A percentile compares a stretch with the other conserved stretches of the same genome.
Conservation (phyloP, 2,888 invertebrate species). For the Sarcophaga variegata region DNA sequence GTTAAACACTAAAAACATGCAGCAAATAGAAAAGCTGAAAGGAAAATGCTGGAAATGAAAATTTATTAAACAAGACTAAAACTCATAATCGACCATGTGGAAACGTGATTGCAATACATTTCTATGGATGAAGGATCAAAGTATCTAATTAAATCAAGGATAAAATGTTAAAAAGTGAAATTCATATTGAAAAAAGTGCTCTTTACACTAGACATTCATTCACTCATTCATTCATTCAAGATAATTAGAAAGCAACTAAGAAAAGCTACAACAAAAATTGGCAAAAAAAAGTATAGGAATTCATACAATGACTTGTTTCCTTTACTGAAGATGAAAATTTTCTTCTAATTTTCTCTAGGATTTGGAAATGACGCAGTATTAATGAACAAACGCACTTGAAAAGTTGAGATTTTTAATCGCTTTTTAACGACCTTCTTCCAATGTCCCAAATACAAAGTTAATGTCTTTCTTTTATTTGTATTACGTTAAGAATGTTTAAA, state of each 20-base stretch:
- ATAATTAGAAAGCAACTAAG: not conserved
- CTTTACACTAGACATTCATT: not conserved
- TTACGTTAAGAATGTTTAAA: too few relatives aligned
- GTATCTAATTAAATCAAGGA: slow-evolving; percentile 63
- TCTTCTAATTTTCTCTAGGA: too few relatives aligned
- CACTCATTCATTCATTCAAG: not conserved
- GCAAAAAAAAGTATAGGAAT: too few relatives aligned
- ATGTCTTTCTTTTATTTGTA: too few relatives aligned
- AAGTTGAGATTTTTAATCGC: too few relatives aligned
- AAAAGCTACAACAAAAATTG: not conserved
- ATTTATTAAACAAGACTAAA: slow-evolving; percentile 31
- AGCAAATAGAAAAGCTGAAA: slow-evolving; percentile 32
- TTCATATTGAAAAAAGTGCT: slow-evolving; percentile 44
- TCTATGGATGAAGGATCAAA: slow-evolving; percentile 56
- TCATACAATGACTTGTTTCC: too few relatives aligned
- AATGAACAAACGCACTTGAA: too few relatives aligned
- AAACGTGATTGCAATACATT: slow-evolving; percentile 65
- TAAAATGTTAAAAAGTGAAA: slow-evolving; percentile 43
- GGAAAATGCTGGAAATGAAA: slow-evolving; percentile 7
- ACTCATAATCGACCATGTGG: slow-evolving; percentile 56
- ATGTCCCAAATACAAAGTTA: too few relatives aligned
- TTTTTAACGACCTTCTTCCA: too few relatives aligned
- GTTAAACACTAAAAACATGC: slow-evolving; percentile 32
- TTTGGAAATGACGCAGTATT: too few relatives aligned
- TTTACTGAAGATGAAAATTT: too few relatives aligned